Evolutionary conservation across 2,113 vertebrate genomes (phyloP).

Genomic region (Tympanuchus pallidicinctus): DNA sequence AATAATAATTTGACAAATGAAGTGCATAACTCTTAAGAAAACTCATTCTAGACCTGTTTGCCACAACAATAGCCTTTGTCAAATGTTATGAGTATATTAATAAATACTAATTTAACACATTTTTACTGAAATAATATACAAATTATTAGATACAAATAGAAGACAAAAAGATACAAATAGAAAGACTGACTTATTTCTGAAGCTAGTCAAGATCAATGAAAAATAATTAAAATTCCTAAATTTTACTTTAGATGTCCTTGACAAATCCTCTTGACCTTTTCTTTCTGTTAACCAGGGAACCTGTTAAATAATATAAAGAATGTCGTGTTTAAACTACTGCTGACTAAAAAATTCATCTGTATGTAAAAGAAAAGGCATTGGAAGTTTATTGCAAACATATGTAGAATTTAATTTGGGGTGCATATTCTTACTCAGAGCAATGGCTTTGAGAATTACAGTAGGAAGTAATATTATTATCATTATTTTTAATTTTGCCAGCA

Average conservation of each 20-base stretch:
- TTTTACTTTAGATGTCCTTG: not conserved
- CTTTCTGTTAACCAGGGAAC: not conserved
- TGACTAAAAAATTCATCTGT: not conserved
- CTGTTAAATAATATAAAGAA: not conserved
- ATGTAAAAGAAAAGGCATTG: not conserved
- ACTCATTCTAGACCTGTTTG: not conserved
- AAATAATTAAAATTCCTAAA: not conserved
- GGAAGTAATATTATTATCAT: not conserved
- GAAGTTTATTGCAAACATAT: not conserved
- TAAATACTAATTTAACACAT: not conserved
- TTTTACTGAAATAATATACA: not conserved
- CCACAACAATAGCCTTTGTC: not conserved
- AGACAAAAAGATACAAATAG: not conserved
- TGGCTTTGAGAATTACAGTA: not conserved
- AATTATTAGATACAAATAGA: too few species aligned
- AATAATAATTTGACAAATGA: not conserved
- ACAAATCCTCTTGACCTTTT: not conserved
- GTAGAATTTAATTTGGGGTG: not conserved
- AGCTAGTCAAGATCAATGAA: not conserved
- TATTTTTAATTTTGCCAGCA: not conserved
- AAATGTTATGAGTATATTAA: not conserved
- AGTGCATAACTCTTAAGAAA: not conserved
- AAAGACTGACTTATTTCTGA: not conserved
- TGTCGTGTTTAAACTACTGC: not conserved
- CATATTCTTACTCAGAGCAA: not conserved